Evolutionary conservation across 2,113 vertebrate species (phyloP).

Genomic region (Tonatia bakeri): DNA sequence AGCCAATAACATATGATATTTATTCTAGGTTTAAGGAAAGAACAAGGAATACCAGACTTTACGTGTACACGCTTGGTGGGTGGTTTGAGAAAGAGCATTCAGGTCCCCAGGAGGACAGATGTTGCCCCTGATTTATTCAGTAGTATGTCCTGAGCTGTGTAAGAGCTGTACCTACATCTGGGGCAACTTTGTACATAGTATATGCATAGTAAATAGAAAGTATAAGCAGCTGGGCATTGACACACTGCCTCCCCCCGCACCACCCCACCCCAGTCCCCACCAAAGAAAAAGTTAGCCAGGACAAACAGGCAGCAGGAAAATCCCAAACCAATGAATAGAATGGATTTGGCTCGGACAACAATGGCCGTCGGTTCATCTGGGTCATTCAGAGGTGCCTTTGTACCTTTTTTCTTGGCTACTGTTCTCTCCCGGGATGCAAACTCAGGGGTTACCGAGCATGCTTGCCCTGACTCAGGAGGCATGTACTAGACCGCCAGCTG

Average conservation of each 20-base stretch:
- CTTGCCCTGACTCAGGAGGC: not conserved
- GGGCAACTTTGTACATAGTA: constrained; percentile 51
- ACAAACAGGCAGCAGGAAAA: constrained; percentile 40
- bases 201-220: constrained; percentile 35
- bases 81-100: constrained; percentile 68
- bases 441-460: not conserved
- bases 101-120: constrained; percentile 67
- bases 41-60: constrained; percentile 72
- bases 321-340: not conserved
- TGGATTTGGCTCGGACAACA: not conserved
- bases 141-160: constrained; percentile 3
- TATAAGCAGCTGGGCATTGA: constrained; percentile 63
- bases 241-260: not conserved
- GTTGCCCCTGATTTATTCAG: constrained; percentile 73
- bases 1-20: not conserved
- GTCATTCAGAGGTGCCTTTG: not conserved
- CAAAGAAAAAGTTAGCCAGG: constrained; percentile 59
- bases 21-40: not conserved
- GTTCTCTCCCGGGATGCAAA: not conserved
- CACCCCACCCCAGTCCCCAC: not conserved
- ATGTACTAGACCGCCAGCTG: not conserved
- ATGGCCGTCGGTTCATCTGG: not conserved
- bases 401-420: not conserved
- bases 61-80: constrained; percentile 52
- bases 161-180: constrained; percentile 65